Conservation (phyloP, 2,797 vertebrate genomes). For the Psittacula derbiana region DNA sequence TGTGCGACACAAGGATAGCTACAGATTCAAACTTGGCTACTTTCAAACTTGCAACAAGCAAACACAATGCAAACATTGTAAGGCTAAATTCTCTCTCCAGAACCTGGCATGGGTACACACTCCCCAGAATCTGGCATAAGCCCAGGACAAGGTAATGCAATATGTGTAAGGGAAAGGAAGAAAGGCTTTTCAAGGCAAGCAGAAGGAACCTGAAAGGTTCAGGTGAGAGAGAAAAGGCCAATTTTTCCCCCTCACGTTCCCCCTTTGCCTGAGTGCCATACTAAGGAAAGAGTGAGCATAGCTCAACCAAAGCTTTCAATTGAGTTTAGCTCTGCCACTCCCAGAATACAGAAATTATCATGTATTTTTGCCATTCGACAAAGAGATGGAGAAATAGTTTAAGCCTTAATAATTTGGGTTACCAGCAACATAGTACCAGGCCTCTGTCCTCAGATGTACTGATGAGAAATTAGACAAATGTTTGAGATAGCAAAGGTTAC, state of each 20-base stretch:
- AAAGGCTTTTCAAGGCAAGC: conserved; percentile 1
- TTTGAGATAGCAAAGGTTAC: neutral
- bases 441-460: neutral
- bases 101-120: neutral
- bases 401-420: neutral
- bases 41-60: neutral
- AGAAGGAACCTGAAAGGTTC: neutral
- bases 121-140: neutral
- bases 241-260: neutral
- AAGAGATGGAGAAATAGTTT: neutral
- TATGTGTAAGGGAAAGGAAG: neutral
- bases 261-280: neutral
- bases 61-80: conserved; percentile 28
- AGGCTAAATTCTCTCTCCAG: neutral
- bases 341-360: neutral
- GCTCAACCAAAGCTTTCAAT: neutral
- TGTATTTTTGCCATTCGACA: neutral
- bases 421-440: neutral
- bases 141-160: neutral
- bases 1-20: neutral
- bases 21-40: neutral
- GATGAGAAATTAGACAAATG: neutral
- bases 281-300: neutral
- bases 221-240: neutral
- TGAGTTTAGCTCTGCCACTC: neutral